A percentile compares a stretch with the other conserved stretches of the same genome.
Conservation (phyloP, 1,140 invertebrate species). For the Dendrolimus kikuchii region DNA sequence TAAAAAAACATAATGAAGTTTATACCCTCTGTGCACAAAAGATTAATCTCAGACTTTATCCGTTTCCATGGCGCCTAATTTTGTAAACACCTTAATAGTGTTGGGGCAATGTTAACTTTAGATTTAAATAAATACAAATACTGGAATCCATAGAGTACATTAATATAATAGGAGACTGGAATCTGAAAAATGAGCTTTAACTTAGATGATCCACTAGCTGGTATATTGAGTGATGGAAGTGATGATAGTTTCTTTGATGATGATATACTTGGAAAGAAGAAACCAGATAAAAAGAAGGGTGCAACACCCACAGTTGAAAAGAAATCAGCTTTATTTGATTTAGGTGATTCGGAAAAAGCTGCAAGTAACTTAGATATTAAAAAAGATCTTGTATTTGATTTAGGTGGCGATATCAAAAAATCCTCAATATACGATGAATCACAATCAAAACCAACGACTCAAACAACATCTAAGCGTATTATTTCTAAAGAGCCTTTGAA, state of each 20-base stretch:
- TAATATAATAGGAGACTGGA: background rate
- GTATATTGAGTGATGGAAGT: slow-evolving; percentile 68
- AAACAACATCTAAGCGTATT: slow-evolving; percentile 28
- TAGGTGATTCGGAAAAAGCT: slow-evolving; percentile 27
- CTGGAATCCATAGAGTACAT: no score
- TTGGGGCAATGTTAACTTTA: background rate
- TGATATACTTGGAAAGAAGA: slow-evolving; percentile 60
- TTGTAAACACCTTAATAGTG: slow-evolving; percentile 46
- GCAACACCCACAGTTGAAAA: slow-evolving; percentile 34
- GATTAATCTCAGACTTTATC: slow-evolving; percentile 1
- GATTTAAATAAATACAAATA: no score
- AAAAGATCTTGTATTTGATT: slow-evolving; percentile 18
- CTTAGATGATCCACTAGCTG: slow-evolving; percentile 65
- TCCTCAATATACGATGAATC: slow-evolving; percentile 15
- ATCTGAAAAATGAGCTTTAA: slow-evolving; percentile 63
- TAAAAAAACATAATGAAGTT: no score
- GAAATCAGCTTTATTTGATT: slow-evolving; percentile 57
- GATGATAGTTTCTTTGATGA: slow-evolving; percentile 71
- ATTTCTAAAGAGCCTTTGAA: slow-evolving; percentile 38
- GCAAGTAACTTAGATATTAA: slow-evolving; percentile 13
- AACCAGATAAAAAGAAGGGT: slow-evolving; percentile 38
- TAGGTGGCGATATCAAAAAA: slow-evolving; percentile 12
- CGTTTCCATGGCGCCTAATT: slow-evolving; percentile 39
- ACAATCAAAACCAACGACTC: slow-evolving; percentile 21
- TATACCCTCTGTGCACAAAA: no score